phyloP scores from a whole-genome alignment of 2,888 invertebrate genomes.

The Ceriagrion tenellum region DNA sequence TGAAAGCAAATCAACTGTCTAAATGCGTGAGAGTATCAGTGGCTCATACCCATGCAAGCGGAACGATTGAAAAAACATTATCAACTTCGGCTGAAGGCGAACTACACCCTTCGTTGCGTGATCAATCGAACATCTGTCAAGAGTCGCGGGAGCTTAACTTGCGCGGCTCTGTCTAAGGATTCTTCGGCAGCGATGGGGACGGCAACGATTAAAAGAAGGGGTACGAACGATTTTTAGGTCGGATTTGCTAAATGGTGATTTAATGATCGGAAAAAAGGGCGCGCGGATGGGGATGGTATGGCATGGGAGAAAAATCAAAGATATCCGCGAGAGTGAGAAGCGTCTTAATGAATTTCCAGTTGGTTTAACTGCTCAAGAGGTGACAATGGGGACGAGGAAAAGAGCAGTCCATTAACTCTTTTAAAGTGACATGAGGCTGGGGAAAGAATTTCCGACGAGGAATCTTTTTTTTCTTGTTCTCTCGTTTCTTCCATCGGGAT shows the following conservation, averaged over 20 bases:
- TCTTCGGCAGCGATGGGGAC: neutral
- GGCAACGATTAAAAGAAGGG: neutral
- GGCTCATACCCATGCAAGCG: slow-evolving; percentile 21
- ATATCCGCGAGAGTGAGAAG: neutral
- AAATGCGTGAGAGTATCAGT: neutral
- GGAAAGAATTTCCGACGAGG: neutral
- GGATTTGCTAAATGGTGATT: neutral
- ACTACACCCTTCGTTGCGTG: neutral
- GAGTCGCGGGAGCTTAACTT: neutral
- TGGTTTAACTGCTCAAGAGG: neutral
- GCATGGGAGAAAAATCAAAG: neutral
- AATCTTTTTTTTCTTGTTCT: neutral
- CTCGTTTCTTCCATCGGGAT: neutral
- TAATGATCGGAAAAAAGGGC: neutral
- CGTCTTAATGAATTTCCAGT: slow-evolving; percentile 42
- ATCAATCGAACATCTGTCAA: neutral
- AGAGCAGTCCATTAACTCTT: slow-evolving; percentile 38
- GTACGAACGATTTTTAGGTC: neutral
- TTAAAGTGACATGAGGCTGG: neutral
- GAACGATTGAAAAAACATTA: slow-evolving; percentile 1
- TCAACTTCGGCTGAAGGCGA: neutral
- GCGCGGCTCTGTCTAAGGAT: neutral
- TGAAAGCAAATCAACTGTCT: neutral
- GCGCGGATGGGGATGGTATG: neutral
- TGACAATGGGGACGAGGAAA: neutral